These are phyloP conservation scores for Sphenopsis melanotis DNA, from an alignment of 2,797 vertebrate genomes.

Conservation along the genomic window DNA sequence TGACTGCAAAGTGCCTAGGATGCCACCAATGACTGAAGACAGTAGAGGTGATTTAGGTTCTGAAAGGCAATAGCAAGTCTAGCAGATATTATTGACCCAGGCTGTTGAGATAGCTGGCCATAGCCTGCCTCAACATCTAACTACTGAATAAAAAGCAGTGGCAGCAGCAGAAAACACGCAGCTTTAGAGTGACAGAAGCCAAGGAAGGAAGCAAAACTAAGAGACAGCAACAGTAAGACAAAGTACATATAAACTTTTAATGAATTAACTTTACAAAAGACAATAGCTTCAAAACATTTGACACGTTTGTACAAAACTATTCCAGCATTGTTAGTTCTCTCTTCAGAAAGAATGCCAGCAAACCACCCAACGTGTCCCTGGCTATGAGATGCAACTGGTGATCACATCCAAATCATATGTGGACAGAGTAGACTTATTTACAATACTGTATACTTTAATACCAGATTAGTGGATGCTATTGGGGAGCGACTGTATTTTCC, in stretches of 20 bases:
- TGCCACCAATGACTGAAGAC: not conserved
- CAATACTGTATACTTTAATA: slow-evolving; percentile 73
- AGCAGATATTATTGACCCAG: not conserved
- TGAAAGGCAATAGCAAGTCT: not conserved
- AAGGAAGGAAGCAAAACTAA: slow-evolving; percentile 29
- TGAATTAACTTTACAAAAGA: slow-evolving; percentile 94
- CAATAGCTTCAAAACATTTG: slow-evolving; percentile 86
- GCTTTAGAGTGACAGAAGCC: not conserved
- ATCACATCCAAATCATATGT: slow-evolving; percentile 80
- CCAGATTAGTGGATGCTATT: slow-evolving; percentile 67
- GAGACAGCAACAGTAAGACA: slow-evolving; percentile 61
- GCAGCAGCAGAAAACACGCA: not conserved
- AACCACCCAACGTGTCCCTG: slow-evolving; percentile 69
- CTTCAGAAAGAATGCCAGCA: slow-evolving; percentile 67
- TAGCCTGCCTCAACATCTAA: not conserved
- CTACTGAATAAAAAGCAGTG: not conserved
- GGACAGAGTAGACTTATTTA: slow-evolving; percentile 77
- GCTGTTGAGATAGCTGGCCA: not conserved
- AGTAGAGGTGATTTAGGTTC: not conserved
- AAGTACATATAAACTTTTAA: slow-evolving; percentile 97
- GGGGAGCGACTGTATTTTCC: slow-evolving; percentile 72
- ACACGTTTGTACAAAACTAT: slow-evolving; percentile 86
- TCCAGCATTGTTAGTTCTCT: slow-evolving; percentile 69
- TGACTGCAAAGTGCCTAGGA: not conserved
- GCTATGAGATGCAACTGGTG: slow-evolving; percentile 70